phyloP scores from a whole-genome alignment of 2,888 invertebrate species.

The Rhopalosiphum nymphaeae region DNA sequence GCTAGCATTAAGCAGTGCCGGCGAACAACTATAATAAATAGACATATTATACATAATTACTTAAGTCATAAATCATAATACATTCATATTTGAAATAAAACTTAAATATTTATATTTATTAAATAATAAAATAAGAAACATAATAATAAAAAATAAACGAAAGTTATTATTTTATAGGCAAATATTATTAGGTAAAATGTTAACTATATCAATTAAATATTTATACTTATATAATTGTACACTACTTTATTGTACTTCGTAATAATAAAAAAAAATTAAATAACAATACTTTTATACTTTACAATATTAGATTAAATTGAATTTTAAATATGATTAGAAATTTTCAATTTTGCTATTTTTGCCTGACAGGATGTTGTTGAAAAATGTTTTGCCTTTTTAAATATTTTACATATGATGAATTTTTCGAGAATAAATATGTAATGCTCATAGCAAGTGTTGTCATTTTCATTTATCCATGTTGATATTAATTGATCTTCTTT shows the following conservation, averaged over 20 bases:
- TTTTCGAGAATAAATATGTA: constrained; percentile 25
- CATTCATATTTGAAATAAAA: constrained; percentile 25
- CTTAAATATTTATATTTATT: constrained; percentile 4
- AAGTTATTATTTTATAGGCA: constrained; percentile 1
- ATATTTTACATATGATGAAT: constrained; percentile 15
- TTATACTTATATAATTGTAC: constrained; percentile 2
- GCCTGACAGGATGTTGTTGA: constrained; percentile 7
- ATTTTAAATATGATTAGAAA: constrained; percentile 13
- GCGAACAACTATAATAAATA: too few relatives aligned
- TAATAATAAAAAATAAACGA: constrained; percentile 14
- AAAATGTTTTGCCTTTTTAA: constrained; percentile 18
- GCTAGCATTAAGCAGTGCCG: too few relatives aligned
- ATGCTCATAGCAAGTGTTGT: neutral
- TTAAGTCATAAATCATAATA: too few relatives aligned
- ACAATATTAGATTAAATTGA: neutral
- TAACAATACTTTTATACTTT: constrained; percentile 12
- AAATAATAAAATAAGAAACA: constrained; percentile 19
- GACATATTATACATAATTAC: too few relatives aligned
- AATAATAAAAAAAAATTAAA: constrained; percentile 9
- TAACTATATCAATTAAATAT: constrained; percentile 1
- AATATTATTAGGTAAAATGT: constrained; percentile 17
- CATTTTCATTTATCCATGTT: constrained; percentile 21
- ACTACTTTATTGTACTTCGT: constrained; percentile 3
- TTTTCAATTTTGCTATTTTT: constrained; percentile 29
- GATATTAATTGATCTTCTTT: constrained; percentile 24